These are phyloP conservation scores for Lutjanus argentimaculatus DNA, from an alignment of 2,797 vertebrate species.

Conservation along the genomic window DNA sequence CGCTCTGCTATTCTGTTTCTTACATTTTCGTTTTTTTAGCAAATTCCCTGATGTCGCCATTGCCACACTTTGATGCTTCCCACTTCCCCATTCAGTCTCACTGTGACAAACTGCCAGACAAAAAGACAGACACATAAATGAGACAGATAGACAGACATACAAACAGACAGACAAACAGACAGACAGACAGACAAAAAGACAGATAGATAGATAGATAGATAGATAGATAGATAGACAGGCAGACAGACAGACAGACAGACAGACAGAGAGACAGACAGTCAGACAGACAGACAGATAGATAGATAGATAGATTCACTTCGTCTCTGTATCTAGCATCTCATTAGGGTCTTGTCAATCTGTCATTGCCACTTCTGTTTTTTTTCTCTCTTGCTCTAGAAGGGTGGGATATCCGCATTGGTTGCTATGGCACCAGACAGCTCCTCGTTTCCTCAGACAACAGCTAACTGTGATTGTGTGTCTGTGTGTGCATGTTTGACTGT, in stretches of 20 bases:
- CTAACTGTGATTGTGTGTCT: slow-evolving; percentile 86
- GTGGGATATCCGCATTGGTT: slow-evolving; percentile 93
- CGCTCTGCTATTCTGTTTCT: slow-evolving; percentile 18
- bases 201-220: slow-evolving; percentile 29
- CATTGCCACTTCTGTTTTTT: slow-evolving; percentile 77
- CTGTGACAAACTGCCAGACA: slow-evolving; percentile 34
- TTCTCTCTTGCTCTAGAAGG: slow-evolving; percentile 82
- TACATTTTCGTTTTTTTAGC: slow-evolving; percentile 42
- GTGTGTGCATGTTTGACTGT: slow-evolving; percentile 52
- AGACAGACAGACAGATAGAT: slow-evolving; percentile 25
- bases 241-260: slow-evolving; percentile 29
- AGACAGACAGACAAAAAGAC: slow-evolving; percentile 21
- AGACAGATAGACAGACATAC: slow-evolving; percentile 18
- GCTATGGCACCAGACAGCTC: slow-evolving; percentile 95
- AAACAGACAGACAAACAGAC: slow-evolving; percentile 16
- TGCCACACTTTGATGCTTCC: slow-evolving; percentile 50
- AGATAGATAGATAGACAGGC: slow-evolving; percentile 26
- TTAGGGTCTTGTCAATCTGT: slow-evolving; percentile 79
- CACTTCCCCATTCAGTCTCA: slow-evolving; percentile 55
- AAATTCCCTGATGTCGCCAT: slow-evolving; percentile 35
- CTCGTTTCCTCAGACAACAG: slow-evolving; percentile 91
- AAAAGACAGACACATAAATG: background rate
- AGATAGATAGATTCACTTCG: slow-evolving; percentile 22
- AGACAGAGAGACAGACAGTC: slow-evolving; percentile 28
- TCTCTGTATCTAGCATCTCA: slow-evolving; percentile 65